Evolutionary conservation across 2,113 vertebrate species (phyloP).

Genomic region (Rynchops niger): DNA sequence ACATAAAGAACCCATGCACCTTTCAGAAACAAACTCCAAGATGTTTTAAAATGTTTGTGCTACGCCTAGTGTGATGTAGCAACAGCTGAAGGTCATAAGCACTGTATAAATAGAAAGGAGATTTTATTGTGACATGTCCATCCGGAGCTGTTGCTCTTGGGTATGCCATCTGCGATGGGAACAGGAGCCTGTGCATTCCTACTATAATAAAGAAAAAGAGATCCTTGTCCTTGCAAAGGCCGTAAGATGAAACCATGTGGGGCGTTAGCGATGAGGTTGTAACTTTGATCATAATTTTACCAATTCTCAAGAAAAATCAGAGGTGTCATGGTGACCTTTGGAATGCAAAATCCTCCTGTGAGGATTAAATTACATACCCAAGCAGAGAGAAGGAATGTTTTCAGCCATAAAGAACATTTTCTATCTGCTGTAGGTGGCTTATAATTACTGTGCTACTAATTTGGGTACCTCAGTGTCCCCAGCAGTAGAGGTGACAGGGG

Average conservation of each 20-base stretch:
- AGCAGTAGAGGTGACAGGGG: too few relatives aligned
- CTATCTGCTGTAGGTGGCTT: not conserved
- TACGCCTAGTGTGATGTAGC: not conserved
- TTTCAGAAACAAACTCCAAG: conserved; percentile 4
- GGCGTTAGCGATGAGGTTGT: rapidly evolving
- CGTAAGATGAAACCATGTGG: rapidly evolving
- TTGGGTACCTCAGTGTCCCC: not conserved
- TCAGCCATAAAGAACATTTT: not conserved
- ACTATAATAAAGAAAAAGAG: not conserved
- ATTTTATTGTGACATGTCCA: conserved; percentile 43
- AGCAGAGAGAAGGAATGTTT: not conserved
- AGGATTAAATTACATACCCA: not conserved
- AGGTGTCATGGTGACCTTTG: not conserved
- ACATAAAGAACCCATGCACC: not conserved
- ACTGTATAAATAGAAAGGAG: conserved; percentile 32
- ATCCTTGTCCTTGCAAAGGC: not conserved
- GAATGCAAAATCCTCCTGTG: not conserved
- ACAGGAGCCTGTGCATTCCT: not conserved
- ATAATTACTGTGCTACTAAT: not conserved
- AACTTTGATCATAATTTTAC: not conserved
- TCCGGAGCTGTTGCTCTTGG: conserved; percentile 30
- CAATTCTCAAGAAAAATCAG: not conserved
- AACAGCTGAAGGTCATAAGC: conserved; percentile 50
- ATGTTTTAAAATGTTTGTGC: not conserved
- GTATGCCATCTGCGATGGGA: conserved; percentile 37